Evolutionary conservation across 2,113 vertebrate species (phyloP), one percentile per base, ranked within the genome.

Genomic region (Colossoma macropomum): DNA sequence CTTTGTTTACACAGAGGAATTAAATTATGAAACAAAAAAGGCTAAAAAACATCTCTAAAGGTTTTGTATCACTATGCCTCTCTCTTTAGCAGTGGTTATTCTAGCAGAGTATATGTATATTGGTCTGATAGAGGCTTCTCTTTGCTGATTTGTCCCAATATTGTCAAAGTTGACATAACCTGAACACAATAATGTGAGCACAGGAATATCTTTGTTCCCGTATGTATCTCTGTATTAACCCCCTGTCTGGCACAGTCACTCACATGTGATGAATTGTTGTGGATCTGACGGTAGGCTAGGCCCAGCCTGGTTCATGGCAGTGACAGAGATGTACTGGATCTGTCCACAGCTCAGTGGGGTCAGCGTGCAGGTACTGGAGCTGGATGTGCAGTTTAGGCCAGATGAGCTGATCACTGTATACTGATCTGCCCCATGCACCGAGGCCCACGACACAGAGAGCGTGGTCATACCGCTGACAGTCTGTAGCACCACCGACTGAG

Each of bases 221-320:
- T 38, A 45, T 45, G 41, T 45, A 9, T 50, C 19, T 73, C 1
- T 73, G 70, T 73, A 15, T 56, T 59, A 10, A 2, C 1, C 56
- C 7, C n/a, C 1, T 23, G 1, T 30, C 19, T 76, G 52, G 8
- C 19, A 27, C 34, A 56, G 32, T 75, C 79, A 89, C 92, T 89
- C 92, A 98, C 98, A 91, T 16, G 95, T 95, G 88, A 86, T 90
- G 71, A 98, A 93, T 76, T 84, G 85, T 48, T 88, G 78, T 2
- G 94, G 81, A 1, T 81, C 82, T 12, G 96, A 90, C 1, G 96
- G 93, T 13, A 60, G 56, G 79, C 95, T 95, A 75, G 91, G 88
- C 28, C 98, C 97, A 0, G 94, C 96, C 0, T 94, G 89, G 13
- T 97, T 97, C 0, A 87, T 83, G 16, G 96, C 95, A 0, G 82